Conservation (phyloP, 2,113 vertebrate genomes). For the Odontophorus gujanensis region DNA sequence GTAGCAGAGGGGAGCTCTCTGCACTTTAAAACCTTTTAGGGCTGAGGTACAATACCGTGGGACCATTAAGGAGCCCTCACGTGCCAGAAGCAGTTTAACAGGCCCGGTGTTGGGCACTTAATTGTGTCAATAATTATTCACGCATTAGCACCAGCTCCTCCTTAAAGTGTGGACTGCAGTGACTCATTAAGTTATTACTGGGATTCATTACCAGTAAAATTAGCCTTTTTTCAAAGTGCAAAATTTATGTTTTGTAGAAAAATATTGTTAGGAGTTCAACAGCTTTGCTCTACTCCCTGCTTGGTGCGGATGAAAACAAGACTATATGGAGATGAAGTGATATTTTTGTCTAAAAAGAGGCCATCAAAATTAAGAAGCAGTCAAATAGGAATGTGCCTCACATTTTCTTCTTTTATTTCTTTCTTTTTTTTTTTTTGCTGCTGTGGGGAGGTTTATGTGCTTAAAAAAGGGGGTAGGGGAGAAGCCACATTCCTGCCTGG, state of each 20-base stretch:
- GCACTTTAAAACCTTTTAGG: slow-evolving; percentile 9
- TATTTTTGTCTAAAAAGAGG: background rate
- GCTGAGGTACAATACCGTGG: background rate
- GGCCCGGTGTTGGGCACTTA: slow-evolving; percentile 45
- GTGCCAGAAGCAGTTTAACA: slow-evolving; percentile 67
- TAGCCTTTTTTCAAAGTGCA: slow-evolving; percentile 63
- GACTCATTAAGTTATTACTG: slow-evolving; percentile 73
- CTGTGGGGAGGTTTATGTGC: background rate
- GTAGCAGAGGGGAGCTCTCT: background rate
- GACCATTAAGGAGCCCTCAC: slow-evolving; percentile 54
- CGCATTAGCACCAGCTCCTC: slow-evolving; percentile 58
- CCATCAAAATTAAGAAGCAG: background rate
- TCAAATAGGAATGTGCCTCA: background rate
- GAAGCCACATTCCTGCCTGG: background rate
- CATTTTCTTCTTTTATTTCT: background rate
- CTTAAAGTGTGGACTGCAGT: slow-evolving; percentile 46
- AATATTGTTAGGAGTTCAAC: slow-evolving; percentile 21
- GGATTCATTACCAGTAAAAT: slow-evolving; percentile 73
- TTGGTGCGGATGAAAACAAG: background rate
- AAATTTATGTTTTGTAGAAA: slow-evolving; percentile 37
- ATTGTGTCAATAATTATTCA: slow-evolving; percentile 73
- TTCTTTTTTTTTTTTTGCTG: too few relatives aligned
- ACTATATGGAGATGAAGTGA: background rate
- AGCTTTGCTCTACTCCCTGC: slow-evolving; percentile 37
- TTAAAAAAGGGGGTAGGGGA: background rate